A percentile compares a stretch with the other conserved stretches of the same genome.
These are phyloP conservation scores for Amniataba percoides DNA, from an alignment of 2,797 vertebrate species.

Conservation along the genomic window DNA sequence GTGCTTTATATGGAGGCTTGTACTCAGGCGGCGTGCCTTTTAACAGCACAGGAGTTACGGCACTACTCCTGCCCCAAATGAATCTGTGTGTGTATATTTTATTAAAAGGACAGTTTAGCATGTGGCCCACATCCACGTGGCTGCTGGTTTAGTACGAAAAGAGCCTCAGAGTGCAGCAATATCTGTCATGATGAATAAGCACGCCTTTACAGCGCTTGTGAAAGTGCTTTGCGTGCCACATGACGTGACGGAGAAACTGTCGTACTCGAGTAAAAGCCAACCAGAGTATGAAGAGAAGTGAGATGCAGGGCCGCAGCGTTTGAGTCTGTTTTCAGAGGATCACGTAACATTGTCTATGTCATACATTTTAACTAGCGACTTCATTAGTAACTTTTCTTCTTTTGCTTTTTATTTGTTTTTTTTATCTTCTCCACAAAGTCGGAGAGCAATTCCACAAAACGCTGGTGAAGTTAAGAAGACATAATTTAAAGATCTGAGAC, in stretches of 20 bases:
- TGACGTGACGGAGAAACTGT: background rate
- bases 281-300: background rate
- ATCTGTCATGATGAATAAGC: constrained; percentile 33
- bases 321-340: background rate
- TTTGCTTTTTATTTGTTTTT: background rate
- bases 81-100: constrained; percentile 26
- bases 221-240: background rate
- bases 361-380: background rate
- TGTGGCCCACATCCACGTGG: constrained; percentile 13
- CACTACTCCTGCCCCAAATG: background rate
- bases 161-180: constrained; percentile 15
- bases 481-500: too few relatives aligned
- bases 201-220: background rate
- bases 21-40: background rate
- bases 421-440: background rate
- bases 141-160: constrained; percentile 1
- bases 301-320: background rate
- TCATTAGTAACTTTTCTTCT: too few relatives aligned
- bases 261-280: background rate
- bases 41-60: background rate
- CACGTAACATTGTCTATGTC: background rate
- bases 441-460: background rate
- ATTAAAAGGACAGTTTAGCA: constrained; percentile 22
- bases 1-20: constrained; percentile 23
- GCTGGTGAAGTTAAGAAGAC: background rate